Evolutionary conservation across 2,888 invertebrate species (phyloP).

Genomic region (Drosophila mettleri): DNA sequence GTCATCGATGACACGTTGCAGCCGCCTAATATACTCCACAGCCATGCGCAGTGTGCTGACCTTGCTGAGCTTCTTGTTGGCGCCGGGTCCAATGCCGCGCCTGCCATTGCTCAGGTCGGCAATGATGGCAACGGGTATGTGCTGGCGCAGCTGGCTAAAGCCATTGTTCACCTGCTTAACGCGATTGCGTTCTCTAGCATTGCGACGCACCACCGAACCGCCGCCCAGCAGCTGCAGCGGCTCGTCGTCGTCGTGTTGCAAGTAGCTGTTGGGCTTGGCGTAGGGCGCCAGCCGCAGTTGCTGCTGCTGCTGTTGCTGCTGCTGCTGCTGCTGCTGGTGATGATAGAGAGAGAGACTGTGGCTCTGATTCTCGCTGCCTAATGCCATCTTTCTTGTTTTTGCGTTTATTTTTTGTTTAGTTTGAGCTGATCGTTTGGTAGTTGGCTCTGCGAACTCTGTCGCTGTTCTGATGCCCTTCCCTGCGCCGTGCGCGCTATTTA

Average conservation of each 20-base stretch:
- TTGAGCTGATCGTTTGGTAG: constrained; percentile 20
- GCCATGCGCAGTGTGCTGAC: constrained; percentile 95
- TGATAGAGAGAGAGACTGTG: constrained; percentile 37
- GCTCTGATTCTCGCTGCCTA: constrained; percentile 65
- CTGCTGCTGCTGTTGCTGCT: constrained; percentile 13
- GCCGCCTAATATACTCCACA: constrained; percentile 94
- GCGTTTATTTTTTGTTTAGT: constrained; percentile 10
- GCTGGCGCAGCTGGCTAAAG: constrained; percentile 94
- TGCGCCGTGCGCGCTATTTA: constrained; percentile 77
- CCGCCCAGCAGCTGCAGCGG: constrained; percentile 30
- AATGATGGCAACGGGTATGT: constrained; percentile 92
- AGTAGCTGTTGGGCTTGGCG: constrained; percentile 48
- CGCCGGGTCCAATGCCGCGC: constrained; percentile 87
- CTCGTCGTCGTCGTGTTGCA: constrained; percentile 3
- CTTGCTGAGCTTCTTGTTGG: constrained; percentile 93
- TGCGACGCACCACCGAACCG: constrained; percentile 93
- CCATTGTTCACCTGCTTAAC: constrained; percentile 98
- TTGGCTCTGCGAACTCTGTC: constrained; percentile 79
- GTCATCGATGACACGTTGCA: constrained; percentile 87
- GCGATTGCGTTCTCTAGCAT: constrained; percentile 96
- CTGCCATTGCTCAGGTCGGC: constrained; percentile 89
- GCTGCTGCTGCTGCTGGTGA: constrained; percentile 33
- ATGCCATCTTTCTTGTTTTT: constrained; percentile 62
- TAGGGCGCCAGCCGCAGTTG: constrained; percentile 57
- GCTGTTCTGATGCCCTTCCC: constrained; percentile 85